Base-by-base conservation (phyloP, 2,797 vertebrate species). In the Cyclopterus lumpus region DNA sequence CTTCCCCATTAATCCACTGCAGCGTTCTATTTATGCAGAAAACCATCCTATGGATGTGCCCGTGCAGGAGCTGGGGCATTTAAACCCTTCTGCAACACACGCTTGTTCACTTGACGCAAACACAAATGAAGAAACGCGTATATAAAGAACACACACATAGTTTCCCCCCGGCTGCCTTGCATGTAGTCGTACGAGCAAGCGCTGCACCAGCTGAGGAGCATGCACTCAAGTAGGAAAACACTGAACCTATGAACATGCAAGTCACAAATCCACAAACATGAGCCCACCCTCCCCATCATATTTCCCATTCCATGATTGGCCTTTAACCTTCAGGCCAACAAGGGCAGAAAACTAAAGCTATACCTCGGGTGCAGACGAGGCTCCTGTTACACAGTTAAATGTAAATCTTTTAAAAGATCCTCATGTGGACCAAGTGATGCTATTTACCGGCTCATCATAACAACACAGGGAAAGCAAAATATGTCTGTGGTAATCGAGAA, bases 1-100 rank as follows among this genome's bases (percentile, higher is more conserved):
- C 86, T 93, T 91, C 88, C 89, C 92, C 88, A 90, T 93, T 93
- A 94, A 94, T 93, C 93, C 89, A 85, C 88, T 81, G 89, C 87
- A 86, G 87, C 80, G 84, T 93, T 91, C 89, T 86, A 88, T 88
- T 91, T 92, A 89, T 86, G 90, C 86, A 80, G 90, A 93, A n/a
- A 93, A 92, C 88, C 87, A 92, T 93, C 85, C 91, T 75, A 89
- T 72, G 86, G 85, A 91, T 92, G 91, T 89, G 92, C 89, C 91
- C 77, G 8, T 90, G 85, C 89, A 92, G 86, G 89, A 80, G 24
- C 85, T 84, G 67, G 89, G 87, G 80, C 81, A 89, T 90, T 87
- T 87, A 82, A 86, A 88, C 86, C 88, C 9, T 81, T 83, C 79
- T 77, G 67, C 72, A 79, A 79, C 81, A 60, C 82, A 60, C 61